phyloP scores from a whole-genome alignment of 2,797 vertebrate species.

The Tenualosa thibaudeaui region DNA sequence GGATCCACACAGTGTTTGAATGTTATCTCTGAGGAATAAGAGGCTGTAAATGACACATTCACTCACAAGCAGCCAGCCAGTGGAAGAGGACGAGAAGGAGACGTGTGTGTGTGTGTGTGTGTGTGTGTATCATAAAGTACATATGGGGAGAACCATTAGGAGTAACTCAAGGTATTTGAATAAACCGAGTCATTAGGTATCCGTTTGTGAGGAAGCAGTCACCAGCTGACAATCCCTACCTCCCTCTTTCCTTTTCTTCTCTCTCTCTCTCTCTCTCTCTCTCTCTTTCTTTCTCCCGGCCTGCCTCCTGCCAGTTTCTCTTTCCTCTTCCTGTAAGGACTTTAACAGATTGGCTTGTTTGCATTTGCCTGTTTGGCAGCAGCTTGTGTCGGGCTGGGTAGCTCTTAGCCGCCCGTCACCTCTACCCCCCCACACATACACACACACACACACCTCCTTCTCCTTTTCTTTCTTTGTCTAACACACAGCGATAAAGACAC shows the following conservation, averaged over 20 bases:
- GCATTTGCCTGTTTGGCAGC: constrained; percentile 77
- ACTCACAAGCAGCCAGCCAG: constrained; percentile 26
- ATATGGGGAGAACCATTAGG: constrained; percentile 91
- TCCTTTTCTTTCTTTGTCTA: not conserved
- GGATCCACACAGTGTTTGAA: constrained; percentile 69
- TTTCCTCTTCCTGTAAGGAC: constrained; percentile 87
- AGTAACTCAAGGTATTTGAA: constrained; percentile 82
- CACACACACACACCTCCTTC: constrained; percentile 23
- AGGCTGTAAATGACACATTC: constrained; percentile 73
- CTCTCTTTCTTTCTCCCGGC: not conserved
- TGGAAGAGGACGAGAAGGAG: not conserved
- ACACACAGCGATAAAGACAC: not conserved
- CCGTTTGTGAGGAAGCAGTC: constrained; percentile 87
- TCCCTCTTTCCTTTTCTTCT: not conserved
- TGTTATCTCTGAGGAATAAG: constrained; percentile 67
- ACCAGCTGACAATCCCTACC: constrained; percentile 82
- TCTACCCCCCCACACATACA: not conserved
- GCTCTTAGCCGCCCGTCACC: constrained; percentile 37
- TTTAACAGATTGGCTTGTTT: constrained; percentile 88
- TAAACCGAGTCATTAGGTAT: constrained; percentile 92
- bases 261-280: not conserved
- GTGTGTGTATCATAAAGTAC: constrained; percentile 64
- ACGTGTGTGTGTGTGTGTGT: not conserved
- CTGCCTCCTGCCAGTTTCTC: constrained; percentile 76
- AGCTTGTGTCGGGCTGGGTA: constrained; percentile 74